Base-by-base conservation (phyloP, 2,888 invertebrate genomes). In the Mayetiola destructor region DNA sequence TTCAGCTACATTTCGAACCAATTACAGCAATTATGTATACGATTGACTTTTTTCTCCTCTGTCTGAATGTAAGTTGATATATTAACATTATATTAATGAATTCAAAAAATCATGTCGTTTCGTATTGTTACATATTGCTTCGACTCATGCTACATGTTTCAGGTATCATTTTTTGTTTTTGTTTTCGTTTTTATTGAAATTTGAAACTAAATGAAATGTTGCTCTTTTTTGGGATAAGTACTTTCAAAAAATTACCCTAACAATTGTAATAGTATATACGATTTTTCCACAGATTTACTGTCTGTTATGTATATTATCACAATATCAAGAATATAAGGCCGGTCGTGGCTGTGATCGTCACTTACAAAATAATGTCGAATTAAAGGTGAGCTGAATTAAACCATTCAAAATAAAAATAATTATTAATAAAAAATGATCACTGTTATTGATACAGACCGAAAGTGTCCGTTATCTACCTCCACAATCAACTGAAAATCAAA, bases 261-360 rank as follows among this genome's bases (percentile, higher is more conserved):
- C 32, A 32, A 9, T 32, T 32, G 32, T 9, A 9, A 9, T 32
- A 6, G 12, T 12, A 9, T 32, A 32, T 32, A 32, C 12, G 32
- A 32, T 12, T 6, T 9, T 9, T 32, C 32, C 6, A 52, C 76
- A 90, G 89, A 74, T 85, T 36, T 90, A 90, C 71, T 82, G 85
- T 61, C 74, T 88, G 69, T 76, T 89, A 59, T 89, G 89, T 74
- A 89, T 90, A 58, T 79, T 88, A 66, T 89, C 89, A 4, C 89
- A 89, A 70, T 88, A 86, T 67, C 90, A 90, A 72, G 88, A 88
- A 66, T 84, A 87, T 66, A 73, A 77, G 59, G 81, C 78, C 8
- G 85, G 86, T 5, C 75, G 85, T 56, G 88, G 87, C 20, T 82
- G 84, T 53, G 82, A 82, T 3, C 76, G 78, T 56, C 80, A 82